Base-by-base conservation (phyloP, 2,797 vertebrate genomes). In the Hipposideros larvatus region DNA sequence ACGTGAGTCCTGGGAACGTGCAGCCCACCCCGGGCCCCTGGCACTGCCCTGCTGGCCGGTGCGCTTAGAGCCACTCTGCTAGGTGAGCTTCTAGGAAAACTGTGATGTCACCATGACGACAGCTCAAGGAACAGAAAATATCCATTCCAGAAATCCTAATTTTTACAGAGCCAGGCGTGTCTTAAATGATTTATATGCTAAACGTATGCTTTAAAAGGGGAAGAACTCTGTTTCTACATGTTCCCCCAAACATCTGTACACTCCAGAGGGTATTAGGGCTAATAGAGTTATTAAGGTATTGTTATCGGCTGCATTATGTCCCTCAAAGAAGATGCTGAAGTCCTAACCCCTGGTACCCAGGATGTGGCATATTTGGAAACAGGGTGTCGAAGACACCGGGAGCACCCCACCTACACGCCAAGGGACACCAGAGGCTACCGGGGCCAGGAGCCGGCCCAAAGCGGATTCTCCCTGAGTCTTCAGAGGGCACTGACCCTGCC, bases 341-440 rank as follows among this genome's bases (percentile, higher is more conserved):
- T 77, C 61, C 31, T 70, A 80, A 84, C 4, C 34, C 4, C 24
- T 5, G 2, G 18, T 46, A n/a, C 14, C 14, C 73, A 28, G 28
- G 89, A 88, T 59, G 26, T 28, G 61, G 82, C 26, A n/a, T 94
- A 90, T 34, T 48, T 82, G 59, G 73, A 74, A 91, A 83, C 24
- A 82, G 74, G 10, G 18, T 77, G 7, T 16, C 46, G 59, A 91
- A 85, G 16, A 86, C 21, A 77, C 16, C 63, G 43, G 91, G 28
- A 73, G 51, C 77, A 48, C 4, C 61, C 41, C 11, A 43, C 5
- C 11, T 16, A 55, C 4, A 61, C 57, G 37, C 6, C 43, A 86
- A 78, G 79, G 34, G 43, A 14, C 0, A 3, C 41, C 22, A 0
- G 31, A 70, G 31, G 77, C 73, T 15, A 11, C 57, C 3, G 18